Evolutionary conservation across 2,888 invertebrate genomes (phyloP), one percentile per base, ranked within the genome.

Genomic region (Lordiphosa fenestrarum): DNA sequence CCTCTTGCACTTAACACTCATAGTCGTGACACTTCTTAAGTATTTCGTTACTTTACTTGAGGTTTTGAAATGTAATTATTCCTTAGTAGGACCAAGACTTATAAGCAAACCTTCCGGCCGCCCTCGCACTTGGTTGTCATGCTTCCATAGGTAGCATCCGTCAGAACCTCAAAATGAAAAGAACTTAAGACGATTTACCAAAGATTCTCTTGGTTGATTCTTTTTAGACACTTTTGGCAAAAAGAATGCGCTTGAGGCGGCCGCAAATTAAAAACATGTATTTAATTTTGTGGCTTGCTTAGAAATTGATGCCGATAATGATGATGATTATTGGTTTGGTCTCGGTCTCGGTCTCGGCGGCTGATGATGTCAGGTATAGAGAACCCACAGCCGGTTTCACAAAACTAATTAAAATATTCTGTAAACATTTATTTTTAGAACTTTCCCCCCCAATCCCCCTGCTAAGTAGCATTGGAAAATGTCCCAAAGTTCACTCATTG

Each of bases 261-360:
- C 23, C 35, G 44, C 51, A 72, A 66, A 66, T 68, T 71, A 61
- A 68, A 74, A 74, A 71, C 60, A 46, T 66, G 58, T 65, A 59
- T 70, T 76, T 56, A 64, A 47, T 53, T 54, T 68, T 35, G n/a
- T 35, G 37, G 42, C 30, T 39, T n/a, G 73, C 64, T 73, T 60
- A 50, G 65, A 69, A 71, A 61, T 59, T 64, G 55, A 76, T 73
- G 66, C 51, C 61, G 59, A 76, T 80, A 65, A 69, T 80, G 65
- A 73, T 71, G 65, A 65, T 71, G 71, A 63, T 70, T 58, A 54
- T 60, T 30, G 30, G 30, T 30, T 30, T 30, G 30, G 30, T 30
- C 30, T 7, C 30, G 30, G 74, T 59, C 15, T 15, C 15, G 15
- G 15, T 15, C 15, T 15, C 15, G 19, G 19, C 19, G 54, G 62